Evolutionary conservation across 2,888 invertebrate genomes (phyloP).

Genomic region (Euplagia quadripunctaria): DNA sequence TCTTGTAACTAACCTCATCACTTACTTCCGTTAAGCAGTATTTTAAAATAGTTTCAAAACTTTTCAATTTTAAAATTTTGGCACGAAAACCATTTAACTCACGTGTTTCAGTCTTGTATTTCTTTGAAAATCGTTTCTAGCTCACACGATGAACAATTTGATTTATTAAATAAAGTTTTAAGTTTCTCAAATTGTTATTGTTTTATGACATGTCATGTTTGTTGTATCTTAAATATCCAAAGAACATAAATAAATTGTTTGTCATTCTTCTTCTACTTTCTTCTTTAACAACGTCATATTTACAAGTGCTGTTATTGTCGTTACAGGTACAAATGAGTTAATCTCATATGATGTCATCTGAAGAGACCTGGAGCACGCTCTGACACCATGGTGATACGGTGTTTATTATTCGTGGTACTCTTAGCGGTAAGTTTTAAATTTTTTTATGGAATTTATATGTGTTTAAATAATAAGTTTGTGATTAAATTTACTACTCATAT

Average conservation of each 20-base stretch:
- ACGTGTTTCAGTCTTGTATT: conserved; percentile 14
- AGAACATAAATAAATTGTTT: too few species aligned
- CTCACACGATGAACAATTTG: not conserved
- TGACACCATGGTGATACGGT: conserved; percentile 71
- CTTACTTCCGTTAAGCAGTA: not conserved
- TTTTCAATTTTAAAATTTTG: conserved; percentile 29
- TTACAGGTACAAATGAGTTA: conserved; percentile 72
- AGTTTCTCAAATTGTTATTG: not conserved
- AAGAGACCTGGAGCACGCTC: conserved; percentile 31
- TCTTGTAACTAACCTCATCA: conserved; percentile 22
- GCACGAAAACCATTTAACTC: conserved; percentile 23
- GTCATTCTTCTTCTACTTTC: not conserved
- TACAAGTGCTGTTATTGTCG: conserved; percentile 26
- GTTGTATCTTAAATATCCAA: too few species aligned
- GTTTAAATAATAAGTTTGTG: too few species aligned
- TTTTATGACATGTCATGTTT: not conserved
- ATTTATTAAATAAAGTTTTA: not conserved
- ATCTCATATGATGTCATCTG: conserved; percentile 63
- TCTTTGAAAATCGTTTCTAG: conserved; percentile 11
- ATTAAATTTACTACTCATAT: too few species aligned
- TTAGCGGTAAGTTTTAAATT: conserved; percentile 67
- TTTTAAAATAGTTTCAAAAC: not conserved
- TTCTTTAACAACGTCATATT: not conserved
- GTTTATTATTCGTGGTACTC: conserved; percentile 62
- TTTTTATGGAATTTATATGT: not conserved